Evolutionary conservation across 1,140 invertebrate species (phyloP), one percentile per base, ranked within the genome.

Genomic region (Thaumetopoea pityocampa): DNA sequence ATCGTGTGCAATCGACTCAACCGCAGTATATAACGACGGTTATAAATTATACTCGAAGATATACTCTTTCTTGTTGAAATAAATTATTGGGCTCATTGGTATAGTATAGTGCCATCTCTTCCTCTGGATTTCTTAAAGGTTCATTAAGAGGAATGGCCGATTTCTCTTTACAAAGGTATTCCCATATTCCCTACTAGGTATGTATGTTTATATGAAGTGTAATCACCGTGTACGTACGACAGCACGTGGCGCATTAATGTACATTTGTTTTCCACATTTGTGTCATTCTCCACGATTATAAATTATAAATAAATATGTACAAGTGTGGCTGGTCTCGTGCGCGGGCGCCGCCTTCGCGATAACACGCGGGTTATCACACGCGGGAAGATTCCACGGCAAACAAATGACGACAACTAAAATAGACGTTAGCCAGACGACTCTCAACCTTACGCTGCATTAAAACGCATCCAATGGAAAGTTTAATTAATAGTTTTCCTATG

Each of bases 381-480:
- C 59, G 73, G 74, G 67, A 81, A 74, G 70, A 81, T 78, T 81
- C 73, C 77, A 81, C 52, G 24, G 62, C 67, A 78, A 81, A 79
- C 70, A 78, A 76, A 55, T 19, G 22, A 20, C 22, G 22, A 43
- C 40, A 34, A 18, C 30, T 6, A 20, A 6, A 20, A 20, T 20
- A 20, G n/a, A 6, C n/a, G n/a, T 20, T 20, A 20, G 19, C 5
- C 19, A n/a, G 5, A 40, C 17, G 3, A 32, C 18, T 8, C 4
- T 10, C n/a, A 32, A 37, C 26, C 11, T 24, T 24, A 32, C 28
- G 11, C 32, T n/a, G 8, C 32, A 17, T 6, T 10, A 17, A 15
- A 17, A 44, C 20, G 26, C 17, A 28, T 14, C 14, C 10, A 19
- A 15, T 36, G 34, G 40, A 50, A 41, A 51, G 36, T 30, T 45